Percentiles rank a stretch among this genome's conserved stretches.
phyloP scores from a whole-genome alignment of 2,113 vertebrate genomes.

The Zonotrichia leucophrys region DNA sequence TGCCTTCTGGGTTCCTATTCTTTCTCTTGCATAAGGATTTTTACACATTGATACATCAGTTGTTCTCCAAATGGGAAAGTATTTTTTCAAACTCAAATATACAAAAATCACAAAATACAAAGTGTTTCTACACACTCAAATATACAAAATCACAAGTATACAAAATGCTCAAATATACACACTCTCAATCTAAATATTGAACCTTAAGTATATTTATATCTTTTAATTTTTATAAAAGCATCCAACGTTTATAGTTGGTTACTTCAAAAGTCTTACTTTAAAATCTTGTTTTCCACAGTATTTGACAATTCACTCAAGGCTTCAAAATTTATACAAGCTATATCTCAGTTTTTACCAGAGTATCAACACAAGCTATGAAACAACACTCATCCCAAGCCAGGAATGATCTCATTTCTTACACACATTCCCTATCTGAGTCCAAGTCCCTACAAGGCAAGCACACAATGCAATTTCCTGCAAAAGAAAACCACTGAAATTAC shows the following conservation, averaged over 20 bases:
- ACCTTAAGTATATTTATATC: background rate
- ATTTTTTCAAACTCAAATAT: background rate
- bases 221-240: background rate
- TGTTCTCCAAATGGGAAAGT: background rate
- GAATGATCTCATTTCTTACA: background rate
- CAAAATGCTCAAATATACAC: background rate
- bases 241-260: background rate
- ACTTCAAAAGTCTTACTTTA: background rate
- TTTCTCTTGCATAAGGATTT: background rate
- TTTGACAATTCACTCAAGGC: background rate
- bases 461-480: constrained; percentile 32
- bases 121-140: background rate
- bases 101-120: no score
- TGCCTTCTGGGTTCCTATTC: background rate
- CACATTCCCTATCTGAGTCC: background rate
- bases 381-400: background rate
- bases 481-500: constrained; percentile 39
- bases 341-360: background rate
- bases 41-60: background rate
- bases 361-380: background rate
- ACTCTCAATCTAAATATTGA: background rate
- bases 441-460: background rate
- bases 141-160: no score
- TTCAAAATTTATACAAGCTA: background rate
- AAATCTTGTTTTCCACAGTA: background rate